phyloP scores from a whole-genome alignment of 2,113 vertebrate genomes.

The Calyptommatus sinebrachiatus region DNA sequence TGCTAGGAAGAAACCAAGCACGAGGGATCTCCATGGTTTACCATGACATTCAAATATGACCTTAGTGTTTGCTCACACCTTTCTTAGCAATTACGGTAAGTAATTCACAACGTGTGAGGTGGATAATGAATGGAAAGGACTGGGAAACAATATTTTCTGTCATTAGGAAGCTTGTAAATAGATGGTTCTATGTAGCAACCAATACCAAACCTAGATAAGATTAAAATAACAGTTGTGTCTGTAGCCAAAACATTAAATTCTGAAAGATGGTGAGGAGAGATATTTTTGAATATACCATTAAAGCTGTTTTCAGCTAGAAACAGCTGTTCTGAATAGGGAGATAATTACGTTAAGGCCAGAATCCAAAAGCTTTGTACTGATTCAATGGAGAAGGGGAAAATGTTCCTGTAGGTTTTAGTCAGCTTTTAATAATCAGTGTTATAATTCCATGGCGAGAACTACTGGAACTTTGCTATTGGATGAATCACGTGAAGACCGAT shows the following conservation, averaged over 20 bases:
- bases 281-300: conserved; percentile 4
- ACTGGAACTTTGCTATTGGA: not conserved
- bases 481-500: not conserved
- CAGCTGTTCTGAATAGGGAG: not conserved
- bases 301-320: not conserved
- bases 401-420: not conserved
- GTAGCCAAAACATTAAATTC: not conserved
- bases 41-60: not conserved
- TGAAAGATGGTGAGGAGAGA: not conserved
- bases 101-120: not conserved
- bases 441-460: not conserved
- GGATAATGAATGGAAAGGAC: not conserved
- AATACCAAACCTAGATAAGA: not conserved
- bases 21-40: not conserved
- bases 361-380: not conserved
- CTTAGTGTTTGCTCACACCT: not conserved
- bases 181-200: not conserved
- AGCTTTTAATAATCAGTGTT: conserved; percentile 7
- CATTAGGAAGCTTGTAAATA: not conserved
- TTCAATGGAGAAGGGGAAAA: not conserved
- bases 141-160: not conserved
- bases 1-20: not conserved
- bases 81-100: not conserved
- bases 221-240: not conserved
- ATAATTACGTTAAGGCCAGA: not conserved